These are phyloP conservation scores for Channa argus DNA, from an alignment of 2,113 vertebrate species.

Conservation along the genomic window DNA sequence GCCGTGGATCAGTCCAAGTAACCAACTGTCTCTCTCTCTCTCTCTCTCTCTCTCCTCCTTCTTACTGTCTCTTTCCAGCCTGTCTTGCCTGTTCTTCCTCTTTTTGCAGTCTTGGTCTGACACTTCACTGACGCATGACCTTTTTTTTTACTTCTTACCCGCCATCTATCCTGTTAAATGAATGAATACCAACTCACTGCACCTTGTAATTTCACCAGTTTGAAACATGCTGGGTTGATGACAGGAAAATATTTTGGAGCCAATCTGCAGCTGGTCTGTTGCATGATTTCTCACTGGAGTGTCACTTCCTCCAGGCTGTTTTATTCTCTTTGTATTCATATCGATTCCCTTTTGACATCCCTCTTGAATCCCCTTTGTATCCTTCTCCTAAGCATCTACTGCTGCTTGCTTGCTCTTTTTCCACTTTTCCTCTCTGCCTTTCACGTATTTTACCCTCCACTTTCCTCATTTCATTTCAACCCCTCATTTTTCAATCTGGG, in stretches of 20 bases:
- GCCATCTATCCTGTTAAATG: constrained; percentile 13
- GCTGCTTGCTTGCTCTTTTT: constrained; percentile 23
- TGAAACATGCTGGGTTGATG: constrained; percentile 2
- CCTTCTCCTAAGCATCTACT: constrained; percentile 10
- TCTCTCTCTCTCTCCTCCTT: constrained; percentile 30
- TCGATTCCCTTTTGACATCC: constrained; percentile 13
- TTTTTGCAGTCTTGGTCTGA: constrained; percentile 32
- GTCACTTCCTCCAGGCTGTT: constrained; percentile 28
- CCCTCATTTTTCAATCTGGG: constrained; percentile 26
- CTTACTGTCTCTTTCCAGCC: constrained; percentile 23
- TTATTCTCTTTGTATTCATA: constrained; percentile 18
- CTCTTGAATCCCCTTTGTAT: constrained; percentile 20
- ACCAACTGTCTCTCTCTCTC: constrained; percentile 58
- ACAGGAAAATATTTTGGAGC: neutral
- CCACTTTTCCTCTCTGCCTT: neutral
- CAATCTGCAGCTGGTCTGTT: neutral
- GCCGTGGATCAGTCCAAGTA: constrained; percentile 86
- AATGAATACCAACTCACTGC: constrained; percentile 3
- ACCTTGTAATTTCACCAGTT: neutral
- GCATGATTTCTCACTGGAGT: constrained; percentile 37
- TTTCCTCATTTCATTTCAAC: constrained; percentile 5
- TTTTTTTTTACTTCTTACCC: neutral
- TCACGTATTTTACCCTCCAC: constrained; percentile 14
- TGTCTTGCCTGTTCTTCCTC: constrained; percentile 37
- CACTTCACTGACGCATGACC: constrained; percentile 44